phyloP scores from a whole-genome alignment of 2,888 invertebrate genomes.

The Brachypalpus laphriformis region DNA sequence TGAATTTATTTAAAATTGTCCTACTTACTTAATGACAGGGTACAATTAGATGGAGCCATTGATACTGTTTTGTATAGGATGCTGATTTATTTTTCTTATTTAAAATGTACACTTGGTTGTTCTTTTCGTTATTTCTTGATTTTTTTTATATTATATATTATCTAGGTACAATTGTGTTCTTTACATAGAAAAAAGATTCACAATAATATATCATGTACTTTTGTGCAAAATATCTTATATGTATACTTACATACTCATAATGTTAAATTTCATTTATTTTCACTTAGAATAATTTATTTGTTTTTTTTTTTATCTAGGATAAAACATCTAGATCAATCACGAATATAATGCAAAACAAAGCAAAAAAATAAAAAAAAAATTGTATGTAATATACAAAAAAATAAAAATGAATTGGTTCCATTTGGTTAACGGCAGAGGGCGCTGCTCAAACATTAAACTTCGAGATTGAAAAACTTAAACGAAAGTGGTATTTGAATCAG shows the following conservation, averaged over 20 bases:
- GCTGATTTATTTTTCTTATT: constrained; percentile 31
- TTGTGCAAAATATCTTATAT: constrained; percentile 65
- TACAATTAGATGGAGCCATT: constrained; percentile 55
- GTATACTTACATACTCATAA: constrained; percentile 45
- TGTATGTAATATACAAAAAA: constrained; percentile 18
- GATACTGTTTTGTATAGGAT: constrained; percentile 48
- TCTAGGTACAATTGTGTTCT: constrained; percentile 56
- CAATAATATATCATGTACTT: constrained; percentile 53
- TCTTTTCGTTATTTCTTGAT: constrained; percentile 6
- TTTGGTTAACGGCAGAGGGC: constrained; percentile 56
- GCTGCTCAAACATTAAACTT: constrained; percentile 12
- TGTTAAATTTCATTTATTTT: constrained; percentile 36
- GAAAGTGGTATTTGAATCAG: constrained; percentile 38
- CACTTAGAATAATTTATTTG: constrained; percentile 23
- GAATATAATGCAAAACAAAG: constrained; percentile 30
- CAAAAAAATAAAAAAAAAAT: constrained; percentile 1
- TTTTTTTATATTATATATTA: constrained; percentile 39
- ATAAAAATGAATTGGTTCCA: constrained; percentile 52
- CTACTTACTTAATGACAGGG: constrained; percentile 56
- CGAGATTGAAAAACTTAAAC: constrained; percentile 20
- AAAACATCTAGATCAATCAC: constrained; percentile 64
- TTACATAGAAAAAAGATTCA: constrained; percentile 55
- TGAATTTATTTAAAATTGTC: constrained; percentile 53
- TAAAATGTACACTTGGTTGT: constrained; percentile 48
- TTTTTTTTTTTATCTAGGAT: constrained; percentile 47